Evolutionary conservation across 1,140 invertebrate genomes (phyloP).

Genomic region (Glossosoma conforme): DNA sequence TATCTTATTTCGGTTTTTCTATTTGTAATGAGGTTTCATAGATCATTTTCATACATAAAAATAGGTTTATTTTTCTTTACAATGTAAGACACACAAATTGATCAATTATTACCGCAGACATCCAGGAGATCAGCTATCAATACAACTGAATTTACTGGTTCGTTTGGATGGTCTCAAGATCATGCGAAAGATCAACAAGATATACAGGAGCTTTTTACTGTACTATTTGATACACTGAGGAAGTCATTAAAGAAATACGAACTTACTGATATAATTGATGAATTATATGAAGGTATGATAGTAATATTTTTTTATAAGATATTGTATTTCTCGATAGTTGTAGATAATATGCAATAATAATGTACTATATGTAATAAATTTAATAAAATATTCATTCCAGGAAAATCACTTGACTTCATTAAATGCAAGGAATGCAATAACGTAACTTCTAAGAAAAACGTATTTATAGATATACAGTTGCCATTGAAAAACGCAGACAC

Average conservation of each 20-base stretch:
- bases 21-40: too few species aligned
- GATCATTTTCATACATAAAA: too few species aligned
- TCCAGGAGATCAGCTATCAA: conserved; percentile 71
- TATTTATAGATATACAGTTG: conserved; percentile 84
- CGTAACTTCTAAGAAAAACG: conserved; percentile 79
- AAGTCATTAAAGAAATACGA: conserved; percentile 81
- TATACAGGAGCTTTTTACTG: conserved; percentile 84
- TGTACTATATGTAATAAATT: background rate
- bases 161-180: conserved; percentile 80
- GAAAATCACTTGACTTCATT: conserved; percentile 86
- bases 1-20: too few species aligned
- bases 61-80: too few species aligned
- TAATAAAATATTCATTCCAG: background rate
- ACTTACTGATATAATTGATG: conserved; percentile 78
- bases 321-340: background rate
- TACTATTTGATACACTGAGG: conserved; percentile 91
- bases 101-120: too few species aligned
- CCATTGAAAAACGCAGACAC: conserved; percentile 81
- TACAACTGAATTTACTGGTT: conserved; percentile 82
- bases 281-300: conserved; percentile 54
- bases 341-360: background rate
- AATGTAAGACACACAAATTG: too few species aligned
- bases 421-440: conserved; percentile 84
- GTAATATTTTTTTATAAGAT: background rate
- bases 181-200: conserved; percentile 93